Evolutionary conservation across 2,113 vertebrate genomes (phyloP).

Genomic region (Tor tambroides): DNA sequence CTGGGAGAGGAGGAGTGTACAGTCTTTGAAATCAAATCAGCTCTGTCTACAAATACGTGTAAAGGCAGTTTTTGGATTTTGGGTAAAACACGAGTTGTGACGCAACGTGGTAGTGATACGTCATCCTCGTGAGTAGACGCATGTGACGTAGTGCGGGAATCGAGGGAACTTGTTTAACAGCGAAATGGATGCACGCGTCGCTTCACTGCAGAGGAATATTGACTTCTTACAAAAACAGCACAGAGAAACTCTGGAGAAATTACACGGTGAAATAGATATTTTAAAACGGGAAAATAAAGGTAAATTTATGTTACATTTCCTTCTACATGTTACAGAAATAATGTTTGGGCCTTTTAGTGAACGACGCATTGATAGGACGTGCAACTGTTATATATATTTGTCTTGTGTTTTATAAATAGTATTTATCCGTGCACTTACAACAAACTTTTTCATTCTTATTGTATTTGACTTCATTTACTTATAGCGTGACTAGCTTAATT

Average conservation of each 20-base stretch:
- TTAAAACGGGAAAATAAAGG: conserved; percentile 82
- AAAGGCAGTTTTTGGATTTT: not conserved
- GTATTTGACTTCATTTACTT: too few relatives aligned
- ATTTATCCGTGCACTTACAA: not conserved
- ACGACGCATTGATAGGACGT: too few relatives aligned
- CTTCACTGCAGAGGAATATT: conserved; percentile 75
- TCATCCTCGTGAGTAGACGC: not conserved
- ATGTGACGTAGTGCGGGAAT: not conserved
- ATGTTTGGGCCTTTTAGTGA: not conserved
- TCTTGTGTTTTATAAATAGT: not conserved
- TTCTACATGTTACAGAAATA: not conserved
- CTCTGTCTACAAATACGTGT: too few relatives aligned
- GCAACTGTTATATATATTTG: too few relatives aligned
- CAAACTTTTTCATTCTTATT: not conserved
- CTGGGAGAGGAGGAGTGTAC: not conserved
- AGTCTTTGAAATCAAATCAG: not conserved
- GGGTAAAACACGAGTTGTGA: not conserved
- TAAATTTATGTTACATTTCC: conserved; percentile 53
- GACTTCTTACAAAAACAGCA: conserved; percentile 81
- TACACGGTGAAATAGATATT: conserved; percentile 80
- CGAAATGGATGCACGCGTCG: conserved; percentile 60
- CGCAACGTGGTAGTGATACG: not conserved
- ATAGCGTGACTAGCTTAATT: too few relatives aligned
- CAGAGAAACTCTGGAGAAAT: conserved; percentile 76
- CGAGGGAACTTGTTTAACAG: too few relatives aligned